Evolutionary conservation across 2,113 vertebrate genomes (phyloP).

Genomic region (Tachysurus vachellii): DNA sequence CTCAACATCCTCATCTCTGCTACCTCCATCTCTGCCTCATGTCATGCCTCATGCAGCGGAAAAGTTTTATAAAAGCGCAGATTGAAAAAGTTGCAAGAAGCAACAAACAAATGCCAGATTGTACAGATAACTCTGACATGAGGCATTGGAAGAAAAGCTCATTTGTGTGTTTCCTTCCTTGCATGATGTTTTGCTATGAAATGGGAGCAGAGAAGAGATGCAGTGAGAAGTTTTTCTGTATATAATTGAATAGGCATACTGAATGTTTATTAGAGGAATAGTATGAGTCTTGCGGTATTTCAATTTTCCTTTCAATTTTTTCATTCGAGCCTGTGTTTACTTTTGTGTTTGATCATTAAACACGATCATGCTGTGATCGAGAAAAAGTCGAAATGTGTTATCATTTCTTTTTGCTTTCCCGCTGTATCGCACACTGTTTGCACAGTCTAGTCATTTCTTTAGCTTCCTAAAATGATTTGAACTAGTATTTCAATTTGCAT

Average conservation of each 20-base stretch:
- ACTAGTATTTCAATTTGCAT: slow-evolving; percentile 37
- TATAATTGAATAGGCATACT: background rate
- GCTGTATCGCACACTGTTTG: slow-evolving; percentile 12
- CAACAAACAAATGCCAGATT: background rate
- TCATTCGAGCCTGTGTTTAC: background rate
- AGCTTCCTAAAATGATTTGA: slow-evolving; percentile 25
- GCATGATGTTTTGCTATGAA: background rate
- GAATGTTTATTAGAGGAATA: background rate
- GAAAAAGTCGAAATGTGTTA: background rate
- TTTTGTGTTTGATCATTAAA: background rate
- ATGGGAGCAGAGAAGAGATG: background rate
- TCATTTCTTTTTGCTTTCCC: background rate
- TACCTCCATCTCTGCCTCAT: no score
- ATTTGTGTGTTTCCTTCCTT: background rate
- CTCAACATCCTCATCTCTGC: no score
- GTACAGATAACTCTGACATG: background rate
- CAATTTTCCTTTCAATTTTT: background rate
- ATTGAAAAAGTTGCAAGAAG: background rate
- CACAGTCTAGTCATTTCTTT: slow-evolving; percentile 13
- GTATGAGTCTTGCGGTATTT: background rate
- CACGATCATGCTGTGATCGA: background rate
- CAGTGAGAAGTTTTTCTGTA: background rate
- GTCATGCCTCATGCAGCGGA: background rate
- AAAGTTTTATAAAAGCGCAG: background rate
- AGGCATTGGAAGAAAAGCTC: background rate